Conservation (phyloP, 1,140 invertebrate species). For the Drosophila rufa region DNA sequence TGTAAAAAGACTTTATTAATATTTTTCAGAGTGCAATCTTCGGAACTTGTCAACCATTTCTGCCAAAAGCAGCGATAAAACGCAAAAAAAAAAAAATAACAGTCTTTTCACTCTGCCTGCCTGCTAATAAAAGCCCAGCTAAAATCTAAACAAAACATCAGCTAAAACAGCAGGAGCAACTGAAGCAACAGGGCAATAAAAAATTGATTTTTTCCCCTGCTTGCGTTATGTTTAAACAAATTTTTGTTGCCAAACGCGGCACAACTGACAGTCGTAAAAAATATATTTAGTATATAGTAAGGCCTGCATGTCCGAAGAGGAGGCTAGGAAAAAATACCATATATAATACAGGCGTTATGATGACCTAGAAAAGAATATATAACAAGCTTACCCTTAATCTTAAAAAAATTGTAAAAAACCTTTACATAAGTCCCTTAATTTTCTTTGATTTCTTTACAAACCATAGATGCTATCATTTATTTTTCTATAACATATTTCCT, state of each 20-base stretch:
- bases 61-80: conserved; percentile 15
- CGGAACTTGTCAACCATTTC: conserved; percentile 26
- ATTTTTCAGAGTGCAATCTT: conserved; percentile 4
- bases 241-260: conserved; percentile 55
- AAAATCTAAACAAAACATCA: conserved; percentile 45
- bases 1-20: not conserved
- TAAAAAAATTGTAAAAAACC: not conserved
- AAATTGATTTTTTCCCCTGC: conserved; percentile 29
- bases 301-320: conserved; percentile 5
- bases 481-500: too few relatives aligned
- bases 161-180: conserved; percentile 22
- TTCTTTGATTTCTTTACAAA: too few relatives aligned
- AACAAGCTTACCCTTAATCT: not conserved
- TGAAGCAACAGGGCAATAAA: conserved; percentile 52
- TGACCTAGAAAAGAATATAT: not conserved
- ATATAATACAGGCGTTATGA: not conserved
- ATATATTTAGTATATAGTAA: conserved; percentile 11
- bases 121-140: conserved; percentile 32
- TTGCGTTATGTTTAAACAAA: conserved; percentile 50
- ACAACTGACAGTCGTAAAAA: conserved; percentile 58
- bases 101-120: conserved; percentile 14
- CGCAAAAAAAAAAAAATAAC: conserved; percentile 2
- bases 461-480: too few relatives aligned
- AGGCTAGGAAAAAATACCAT: not conserved
- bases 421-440: too few relatives aligned